These are phyloP conservation scores for Danaus melanippus DNA, from an alignment of 1,140 invertebrate species.

Conservation along the genomic window DNA sequence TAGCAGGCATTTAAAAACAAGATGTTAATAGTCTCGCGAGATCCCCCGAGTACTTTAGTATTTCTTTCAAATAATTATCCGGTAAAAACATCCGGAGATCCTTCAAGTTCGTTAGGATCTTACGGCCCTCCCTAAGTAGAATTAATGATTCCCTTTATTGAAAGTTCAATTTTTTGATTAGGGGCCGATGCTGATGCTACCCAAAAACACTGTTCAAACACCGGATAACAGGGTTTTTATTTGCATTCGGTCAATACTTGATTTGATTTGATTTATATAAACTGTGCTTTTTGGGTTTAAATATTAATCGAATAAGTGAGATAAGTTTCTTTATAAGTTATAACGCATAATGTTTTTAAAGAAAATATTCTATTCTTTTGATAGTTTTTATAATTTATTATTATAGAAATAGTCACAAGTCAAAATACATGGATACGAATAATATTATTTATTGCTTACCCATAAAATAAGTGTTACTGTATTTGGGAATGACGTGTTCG, in stretches of 20 bases:
- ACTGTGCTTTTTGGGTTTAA: slow-evolving; percentile 9
- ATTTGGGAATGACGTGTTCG: too few species aligned
- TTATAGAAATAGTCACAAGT: too few species aligned
- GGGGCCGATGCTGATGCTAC: slow-evolving; percentile 39
- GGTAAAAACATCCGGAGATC: slow-evolving; percentile 63
- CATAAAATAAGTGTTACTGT: too few species aligned
- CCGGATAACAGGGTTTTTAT: slow-evolving; percentile 65
- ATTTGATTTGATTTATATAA: slow-evolving; percentile 39
- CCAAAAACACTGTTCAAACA: slow-evolving; percentile 58
- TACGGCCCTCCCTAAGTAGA: slow-evolving; percentile 63
- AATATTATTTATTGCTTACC: too few species aligned
- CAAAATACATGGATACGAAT: too few species aligned
- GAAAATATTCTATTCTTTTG: too few species aligned
- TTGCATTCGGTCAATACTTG: slow-evolving; percentile 62
- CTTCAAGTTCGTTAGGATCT: slow-evolving; percentile 66
- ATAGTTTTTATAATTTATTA: too few species aligned
- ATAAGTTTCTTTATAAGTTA: too few species aligned
- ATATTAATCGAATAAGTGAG: too few species aligned
- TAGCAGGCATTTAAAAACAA: slow-evolving; percentile 17
- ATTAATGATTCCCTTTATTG: slow-evolving; percentile 70
- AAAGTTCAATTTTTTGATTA: slow-evolving; percentile 71
- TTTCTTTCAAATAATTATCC: slow-evolving; percentile 68
- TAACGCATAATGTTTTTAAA: too few species aligned
- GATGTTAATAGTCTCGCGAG: slow-evolving; percentile 28
- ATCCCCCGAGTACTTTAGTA: slow-evolving; percentile 35